A percentile compares a stretch with the other conserved stretches of the same genome.
These are phyloP conservation scores for Ooceraea biroi DNA, from an alignment of 1,140 invertebrate species.

Conservation along the genomic window DNA sequence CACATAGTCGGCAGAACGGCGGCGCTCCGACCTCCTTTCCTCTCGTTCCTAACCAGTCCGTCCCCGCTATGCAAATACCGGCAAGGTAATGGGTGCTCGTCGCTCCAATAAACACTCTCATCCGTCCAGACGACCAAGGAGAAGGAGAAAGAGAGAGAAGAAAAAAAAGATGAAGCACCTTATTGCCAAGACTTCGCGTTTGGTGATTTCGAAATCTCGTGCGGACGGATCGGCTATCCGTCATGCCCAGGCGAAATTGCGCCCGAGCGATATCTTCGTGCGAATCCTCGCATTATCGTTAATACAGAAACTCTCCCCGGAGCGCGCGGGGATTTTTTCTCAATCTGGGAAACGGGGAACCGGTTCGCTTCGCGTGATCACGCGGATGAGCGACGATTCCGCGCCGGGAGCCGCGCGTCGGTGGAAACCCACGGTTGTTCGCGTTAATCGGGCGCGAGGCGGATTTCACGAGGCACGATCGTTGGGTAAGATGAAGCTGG, in stretches of 20 bases:
- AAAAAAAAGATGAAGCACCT: slow-evolving; percentile 1
- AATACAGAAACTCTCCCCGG: slow-evolving; percentile 6
- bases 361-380: slow-evolving; percentile 23
- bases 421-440: slow-evolving; percentile 4
- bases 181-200: slow-evolving; percentile 8
- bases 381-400: slow-evolving; percentile 42
- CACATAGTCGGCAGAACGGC: slow-evolving; percentile 59
- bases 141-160: not conserved
- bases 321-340: not conserved
- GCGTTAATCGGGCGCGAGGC: slow-evolving; percentile 50
- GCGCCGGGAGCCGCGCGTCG: slow-evolving; percentile 5
- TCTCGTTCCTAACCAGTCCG: not conserved
- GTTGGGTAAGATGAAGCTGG: slow-evolving; percentile 31
- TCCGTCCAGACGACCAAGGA: not conserved
- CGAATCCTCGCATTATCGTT: slow-evolving; percentile 38
- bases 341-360: slow-evolving; percentile 7
- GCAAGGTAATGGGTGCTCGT: slow-evolving; percentile 38
- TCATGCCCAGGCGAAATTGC: slow-evolving; percentile 10
- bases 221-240: not conserved
- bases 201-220: not conserved
- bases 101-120: slow-evolving; percentile 50
- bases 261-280: slow-evolving; percentile 3
- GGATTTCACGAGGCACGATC: slow-evolving; percentile 49
- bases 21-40: slow-evolving; percentile 1
- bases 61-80: slow-evolving; percentile 53